phyloP scores from a whole-genome alignment of 2,888 invertebrate species.

The Branchipolynoe longqiensis region DNA sequence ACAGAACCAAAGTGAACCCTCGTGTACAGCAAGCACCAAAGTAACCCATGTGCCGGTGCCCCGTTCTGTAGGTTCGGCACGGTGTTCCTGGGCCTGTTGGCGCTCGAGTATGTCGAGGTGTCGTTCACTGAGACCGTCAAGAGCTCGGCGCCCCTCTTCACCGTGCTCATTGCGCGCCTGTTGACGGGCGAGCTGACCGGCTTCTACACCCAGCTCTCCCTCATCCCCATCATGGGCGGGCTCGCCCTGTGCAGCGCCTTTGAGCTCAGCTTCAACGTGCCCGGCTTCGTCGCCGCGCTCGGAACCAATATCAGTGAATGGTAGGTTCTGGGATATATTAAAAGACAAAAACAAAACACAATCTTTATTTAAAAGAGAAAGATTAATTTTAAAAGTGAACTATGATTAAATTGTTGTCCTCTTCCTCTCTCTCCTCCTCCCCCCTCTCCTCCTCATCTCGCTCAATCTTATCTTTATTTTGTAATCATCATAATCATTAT shows the following conservation, averaged over 20 bases:
- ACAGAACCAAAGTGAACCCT: no score
- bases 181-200: conserved; percentile 81
- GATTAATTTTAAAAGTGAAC: no score
- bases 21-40: no score
- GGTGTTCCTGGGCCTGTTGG: conserved; percentile 88
- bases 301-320: conserved; percentile 90
- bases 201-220: conserved; percentile 83
- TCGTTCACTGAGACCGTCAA: conserved; percentile 92
- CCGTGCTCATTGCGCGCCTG: conserved; percentile 87
- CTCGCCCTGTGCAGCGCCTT: conserved; percentile 89
- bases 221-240: conserved; percentile 90
- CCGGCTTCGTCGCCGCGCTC: conserved; percentile 89
- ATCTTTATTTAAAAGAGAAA: no score
- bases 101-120: conserved; percentile 89
- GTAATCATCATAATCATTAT: no score
- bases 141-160: conserved; percentile 90
- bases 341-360: no score
- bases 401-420: no score
- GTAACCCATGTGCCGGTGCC: no score
- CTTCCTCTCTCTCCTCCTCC: no score
- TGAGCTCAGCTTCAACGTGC: conserved; percentile 88
- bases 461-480: no score
- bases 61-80: conserved; percentile 87
- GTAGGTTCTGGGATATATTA: conserved; percentile 81
- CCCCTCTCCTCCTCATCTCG: no score